Percentiles rank a stretch among this genome's conserved stretches.
Conservation (phyloP, 2,113 vertebrate species). For the Hymenochirus boettgeri region DNA sequence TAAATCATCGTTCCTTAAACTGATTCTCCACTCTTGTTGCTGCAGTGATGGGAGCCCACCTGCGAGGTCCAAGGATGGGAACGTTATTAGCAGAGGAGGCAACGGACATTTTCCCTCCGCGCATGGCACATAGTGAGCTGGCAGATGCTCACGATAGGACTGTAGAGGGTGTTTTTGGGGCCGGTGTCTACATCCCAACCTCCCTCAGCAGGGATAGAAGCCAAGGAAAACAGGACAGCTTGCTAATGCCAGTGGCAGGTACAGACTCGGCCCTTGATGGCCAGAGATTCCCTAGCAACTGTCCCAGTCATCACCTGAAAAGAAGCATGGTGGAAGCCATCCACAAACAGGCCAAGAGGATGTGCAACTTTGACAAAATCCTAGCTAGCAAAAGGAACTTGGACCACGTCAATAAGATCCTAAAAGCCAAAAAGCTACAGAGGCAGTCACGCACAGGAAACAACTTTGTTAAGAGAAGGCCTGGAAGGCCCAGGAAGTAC, state of each 20-base stretch:
- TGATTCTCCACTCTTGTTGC: too few relatives aligned
- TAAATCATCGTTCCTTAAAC: too few relatives aligned
- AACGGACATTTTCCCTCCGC: constrained; percentile 60
- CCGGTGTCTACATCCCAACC: constrained; percentile 46
- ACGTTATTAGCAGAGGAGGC: constrained; percentile 53
- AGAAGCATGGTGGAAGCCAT: constrained; percentile 69
- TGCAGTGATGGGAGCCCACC: constrained; percentile 48
- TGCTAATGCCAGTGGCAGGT: constrained; percentile 31
- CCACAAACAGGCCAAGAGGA: constrained; percentile 70
- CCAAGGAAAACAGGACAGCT: constrained; percentile 54
- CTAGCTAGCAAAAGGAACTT: constrained; percentile 76
- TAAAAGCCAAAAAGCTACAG: constrained; percentile 75
- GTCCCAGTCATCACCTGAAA: constrained; percentile 60
- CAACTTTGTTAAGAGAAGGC: constrained; percentile 80
- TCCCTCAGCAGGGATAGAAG: constrained; percentile 56
- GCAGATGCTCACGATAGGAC: constrained; percentile 55
- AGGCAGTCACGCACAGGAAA: constrained; percentile 69
- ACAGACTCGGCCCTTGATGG: constrained; percentile 39
- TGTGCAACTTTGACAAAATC: constrained; percentile 75
- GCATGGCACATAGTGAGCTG: constrained; percentile 60
- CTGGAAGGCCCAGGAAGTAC: constrained; percentile 85
- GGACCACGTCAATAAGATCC: constrained; percentile 75
- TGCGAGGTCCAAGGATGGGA: constrained; percentile 49
- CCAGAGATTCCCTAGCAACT: constrained; percentile 51
- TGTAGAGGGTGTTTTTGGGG: constrained; percentile 51